Percentiles rank a stretch among this genome's conserved stretches.
phyloP scores from a whole-genome alignment of 1,140 invertebrate species.

The Penaeus indicus region DNA sequence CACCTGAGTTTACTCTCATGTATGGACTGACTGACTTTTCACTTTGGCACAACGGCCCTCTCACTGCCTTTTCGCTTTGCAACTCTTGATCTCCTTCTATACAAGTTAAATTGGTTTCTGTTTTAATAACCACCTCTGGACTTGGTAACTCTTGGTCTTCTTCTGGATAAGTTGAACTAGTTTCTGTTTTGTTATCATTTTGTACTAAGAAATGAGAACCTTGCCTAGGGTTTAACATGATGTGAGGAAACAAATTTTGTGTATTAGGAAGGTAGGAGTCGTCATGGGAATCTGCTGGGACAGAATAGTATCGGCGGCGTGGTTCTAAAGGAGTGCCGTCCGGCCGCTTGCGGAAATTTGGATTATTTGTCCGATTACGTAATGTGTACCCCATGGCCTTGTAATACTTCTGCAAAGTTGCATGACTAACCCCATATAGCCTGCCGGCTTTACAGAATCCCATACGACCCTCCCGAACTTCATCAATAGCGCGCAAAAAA shows the following conservation, averaged over 20 bases:
- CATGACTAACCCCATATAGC: conserved; percentile 76
- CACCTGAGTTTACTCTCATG: too few relatives aligned
- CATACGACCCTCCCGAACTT: conserved; percentile 83
- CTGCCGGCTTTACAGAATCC: conserved; percentile 87
- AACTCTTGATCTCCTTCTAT: background rate
- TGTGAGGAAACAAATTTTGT: conserved; percentile 25
- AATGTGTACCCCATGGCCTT: conserved; percentile 63
- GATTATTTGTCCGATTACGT: conserved; percentile 54
- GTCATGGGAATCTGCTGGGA: conserved; percentile 10
- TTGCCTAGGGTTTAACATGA: conserved; percentile 22
- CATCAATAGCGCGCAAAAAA: conserved; percentile 82
- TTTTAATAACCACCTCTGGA: too few relatives aligned
- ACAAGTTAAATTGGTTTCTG: background rate
- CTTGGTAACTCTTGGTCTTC: background rate
- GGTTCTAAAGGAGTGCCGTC: conserved; percentile 35
- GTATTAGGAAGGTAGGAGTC: background rate
- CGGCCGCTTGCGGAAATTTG: conserved; percentile 46
- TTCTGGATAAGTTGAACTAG: background rate
- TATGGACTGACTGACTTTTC: too few relatives aligned
- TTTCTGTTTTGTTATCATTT: background rate
- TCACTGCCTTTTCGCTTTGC: too few relatives aligned
- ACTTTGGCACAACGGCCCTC: too few relatives aligned
- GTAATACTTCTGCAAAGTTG: conserved; percentile 63
- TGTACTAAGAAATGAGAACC: background rate
- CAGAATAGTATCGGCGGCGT: conserved; percentile 22